Base-by-base conservation (phyloP, 2,113 vertebrate genomes). In the Craseonycteris thonglongyai region DNA sequence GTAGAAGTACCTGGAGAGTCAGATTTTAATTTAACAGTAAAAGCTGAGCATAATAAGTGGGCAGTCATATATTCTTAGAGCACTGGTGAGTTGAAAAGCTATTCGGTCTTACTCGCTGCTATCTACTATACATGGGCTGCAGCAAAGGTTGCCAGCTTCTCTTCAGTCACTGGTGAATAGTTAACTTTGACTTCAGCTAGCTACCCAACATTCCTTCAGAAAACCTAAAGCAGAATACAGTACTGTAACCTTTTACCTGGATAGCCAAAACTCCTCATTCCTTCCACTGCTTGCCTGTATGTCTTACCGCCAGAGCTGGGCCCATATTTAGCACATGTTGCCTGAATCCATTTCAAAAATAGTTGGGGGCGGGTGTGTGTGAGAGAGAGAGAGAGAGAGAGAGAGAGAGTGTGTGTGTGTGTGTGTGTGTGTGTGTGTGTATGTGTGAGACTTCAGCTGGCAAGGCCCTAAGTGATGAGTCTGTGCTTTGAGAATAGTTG, bases 11-110 rank as follows among this genome's bases (percentile, higher is more conserved):
- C n/a, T 61, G 22, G 21, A 72, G 16, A 58, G 54, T 42, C n/a
- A 35, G 83, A 56, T 88, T 84, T 68, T 92, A 69, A 65, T 69
- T 56, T 79, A 47, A 88, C 10, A 45, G 45, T 59, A 54, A 80
- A 92, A 49, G 47, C 9, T 28, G 40, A 61, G 13, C 45, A 1
- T 61, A 49, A 16, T 75, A 61, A 33, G 59, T 9, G 18, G 14
- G 30, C 30, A 91, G 18, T 42, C 7, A 71, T 58, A 28, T 0
- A 45, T 33, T 47, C 28, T 49, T 49, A 28, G 1, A 26, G 26
- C 30, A 33, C 3, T 59, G 30, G 22, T 30, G 59, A 47, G 47
- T 58, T 33, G 14, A 33, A 51, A 7, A 35, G 45, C 5, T 16
- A 33, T 58, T 40, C 5, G 1, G 26, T 28, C 28, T 40, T 21